phyloP scores from a whole-genome alignment of 2,113 vertebrate genomes.

The Pyrgilauda ruficollis region DNA sequence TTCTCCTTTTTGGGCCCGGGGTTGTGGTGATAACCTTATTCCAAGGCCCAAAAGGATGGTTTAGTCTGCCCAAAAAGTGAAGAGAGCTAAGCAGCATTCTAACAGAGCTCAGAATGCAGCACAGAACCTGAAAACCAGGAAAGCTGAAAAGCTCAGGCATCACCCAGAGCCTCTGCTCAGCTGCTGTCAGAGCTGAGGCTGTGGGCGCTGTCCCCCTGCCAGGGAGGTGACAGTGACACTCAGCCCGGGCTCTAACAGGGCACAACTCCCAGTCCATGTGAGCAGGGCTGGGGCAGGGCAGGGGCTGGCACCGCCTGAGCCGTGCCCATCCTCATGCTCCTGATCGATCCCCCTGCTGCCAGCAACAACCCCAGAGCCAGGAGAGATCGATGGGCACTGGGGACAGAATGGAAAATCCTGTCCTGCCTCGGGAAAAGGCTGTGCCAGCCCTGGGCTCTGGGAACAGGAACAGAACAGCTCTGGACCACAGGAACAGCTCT shows the following conservation, averaged over 20 bases:
- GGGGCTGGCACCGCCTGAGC: not conserved
- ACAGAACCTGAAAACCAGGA: fast-evolving
- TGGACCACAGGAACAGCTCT: no score
- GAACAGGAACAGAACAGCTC: not conserved
- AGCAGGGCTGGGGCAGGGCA: not conserved
- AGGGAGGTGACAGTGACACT: not conserved
- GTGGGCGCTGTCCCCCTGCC: not conserved
- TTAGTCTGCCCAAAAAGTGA: not conserved
- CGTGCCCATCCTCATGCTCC: not conserved
- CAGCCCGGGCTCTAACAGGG: fast-evolving
- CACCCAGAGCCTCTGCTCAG: fast-evolving
- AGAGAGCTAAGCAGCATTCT: fast-evolving
- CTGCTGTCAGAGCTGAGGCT: not conserved
- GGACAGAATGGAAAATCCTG: conserved; percentile 65
- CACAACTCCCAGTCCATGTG: fast-evolving
- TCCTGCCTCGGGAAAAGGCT: not conserved
- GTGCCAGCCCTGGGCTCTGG: not conserved
- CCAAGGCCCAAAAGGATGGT: not conserved
- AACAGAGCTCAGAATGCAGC: fast-evolving
- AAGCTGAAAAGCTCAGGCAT: not conserved
- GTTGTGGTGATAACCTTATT: not conserved
- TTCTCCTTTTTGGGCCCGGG: not conserved
- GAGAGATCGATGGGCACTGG: conserved; percentile 33
- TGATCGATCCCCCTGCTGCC: conserved; percentile 35
- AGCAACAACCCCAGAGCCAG: conserved; percentile 15